Base-by-base conservation (phyloP, 2,113 vertebrate species). In the Ancistrus triradiatus region DNA sequence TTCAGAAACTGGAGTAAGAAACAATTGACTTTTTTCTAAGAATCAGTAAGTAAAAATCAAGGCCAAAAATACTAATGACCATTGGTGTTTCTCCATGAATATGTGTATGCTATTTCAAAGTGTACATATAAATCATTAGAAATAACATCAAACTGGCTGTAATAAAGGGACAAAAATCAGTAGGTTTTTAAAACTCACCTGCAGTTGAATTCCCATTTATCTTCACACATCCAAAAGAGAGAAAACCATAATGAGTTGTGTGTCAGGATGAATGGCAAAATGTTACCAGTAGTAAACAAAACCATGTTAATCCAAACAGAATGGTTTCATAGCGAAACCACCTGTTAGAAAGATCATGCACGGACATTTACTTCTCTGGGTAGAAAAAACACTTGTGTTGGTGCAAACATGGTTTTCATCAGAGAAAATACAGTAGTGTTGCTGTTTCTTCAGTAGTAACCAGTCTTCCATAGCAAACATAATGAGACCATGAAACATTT, bases 101-200 rank as follows among this genome's bases (percentile, higher is more conserved):
- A n/a, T n/a, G n/a, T n/a, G n/a, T n/a, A n/a, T n/a, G n/a, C 27
- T 7, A 31, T 7, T 4, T 31, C 27, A 31, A 4, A 31, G 3
- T 31, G 27, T 7, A 31, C 7, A 13, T 38, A 38, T 38, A 62
- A 24, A 7, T 22, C 6, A 53, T 7, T 38, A 33, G 7, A 64
- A 37, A 24, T 10, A 31, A 4, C 0, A 4, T 24, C 13, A 22
- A 35, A n/a, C 18, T 56, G 4, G 2, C 37, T 31, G 3, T 22
- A 7, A 48, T 33, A 37, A 59, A 37, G 2, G 59, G n/a, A 49
- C 9, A 21, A 6, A 28, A 40, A 49, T 57, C 28, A 27, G 7
- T 11, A n/a, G 15, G 13, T 13, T 15, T 52, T 33, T 10, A 17
- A 25, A 62, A 57, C 69, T 68, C n/a, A 79, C 77, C 77, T 70